Evolutionary conservation across 2,888 invertebrate species (phyloP).

Genomic region (Phytoseiulus persimilis): DNA sequence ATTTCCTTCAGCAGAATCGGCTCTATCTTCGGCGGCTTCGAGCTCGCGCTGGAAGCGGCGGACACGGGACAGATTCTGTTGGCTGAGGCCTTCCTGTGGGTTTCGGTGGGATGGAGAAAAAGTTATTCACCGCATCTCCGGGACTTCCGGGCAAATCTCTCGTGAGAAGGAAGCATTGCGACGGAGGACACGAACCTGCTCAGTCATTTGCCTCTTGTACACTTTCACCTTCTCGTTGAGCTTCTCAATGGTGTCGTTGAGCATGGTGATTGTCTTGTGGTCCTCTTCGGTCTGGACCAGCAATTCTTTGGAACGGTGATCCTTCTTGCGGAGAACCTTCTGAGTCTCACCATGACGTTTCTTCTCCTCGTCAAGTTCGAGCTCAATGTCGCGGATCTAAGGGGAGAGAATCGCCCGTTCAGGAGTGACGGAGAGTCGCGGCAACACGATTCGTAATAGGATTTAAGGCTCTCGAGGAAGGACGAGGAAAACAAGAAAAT

Average conservation of each 20-base stretch:
- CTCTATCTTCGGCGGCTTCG: constrained; percentile 93
- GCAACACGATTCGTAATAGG: too few species aligned
- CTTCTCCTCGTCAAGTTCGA: constrained; percentile 91
- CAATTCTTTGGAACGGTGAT: constrained; percentile 88
- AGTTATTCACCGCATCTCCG: too few species aligned
- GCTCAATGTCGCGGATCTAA: constrained; percentile 77
- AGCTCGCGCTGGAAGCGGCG: constrained; percentile 96
- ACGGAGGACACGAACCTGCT: constrained; percentile 61
- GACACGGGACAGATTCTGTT: constrained; percentile 85
- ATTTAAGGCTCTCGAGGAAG: background rate
- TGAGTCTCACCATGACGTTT: constrained; percentile 93
- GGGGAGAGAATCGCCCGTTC: background rate
- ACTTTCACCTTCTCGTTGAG: constrained; percentile 74
- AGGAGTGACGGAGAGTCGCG: too few species aligned
- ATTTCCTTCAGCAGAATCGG: constrained; percentile 87
- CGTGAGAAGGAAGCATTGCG: background rate
- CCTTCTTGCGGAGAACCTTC: constrained; percentile 95
- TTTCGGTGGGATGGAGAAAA: constrained; percentile 42
- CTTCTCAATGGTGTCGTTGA: constrained; percentile 72
- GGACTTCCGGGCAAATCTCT: background rate
- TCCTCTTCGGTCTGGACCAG: constrained; percentile 92
- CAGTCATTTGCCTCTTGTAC: constrained; percentile 89
- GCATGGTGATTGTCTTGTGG: constrained; percentile 83
- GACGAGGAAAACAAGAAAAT: too few species aligned
- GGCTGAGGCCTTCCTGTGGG: constrained; percentile 74